phyloP scores from a whole-genome alignment of 2,797 vertebrate species.

The Rhynchotus rufescens region DNA sequence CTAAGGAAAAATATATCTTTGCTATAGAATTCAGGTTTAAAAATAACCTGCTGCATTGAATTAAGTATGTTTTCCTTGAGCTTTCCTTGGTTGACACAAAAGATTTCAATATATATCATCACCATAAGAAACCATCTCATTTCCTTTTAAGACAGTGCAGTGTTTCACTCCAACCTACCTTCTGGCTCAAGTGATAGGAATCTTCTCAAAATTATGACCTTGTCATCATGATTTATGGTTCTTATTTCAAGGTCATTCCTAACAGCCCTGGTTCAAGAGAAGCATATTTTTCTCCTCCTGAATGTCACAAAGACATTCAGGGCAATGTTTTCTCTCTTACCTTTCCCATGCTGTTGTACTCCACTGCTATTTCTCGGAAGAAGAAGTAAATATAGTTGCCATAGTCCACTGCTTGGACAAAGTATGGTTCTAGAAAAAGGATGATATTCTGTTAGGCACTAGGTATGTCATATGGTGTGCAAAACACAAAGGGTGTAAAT shows the following conservation, averaged over 20 bases:
- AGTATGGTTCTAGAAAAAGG: conserved; percentile 91
- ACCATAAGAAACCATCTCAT: not conserved
- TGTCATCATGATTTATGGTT: conserved; percentile 71
- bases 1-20: conserved; percentile 1
- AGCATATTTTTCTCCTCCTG: not conserved
- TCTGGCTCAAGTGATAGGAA: conserved; percentile 50
- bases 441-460: not conserved
- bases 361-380: conserved; percentile 98
- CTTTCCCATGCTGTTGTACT: conserved; percentile 99
- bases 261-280: conserved; percentile 8
- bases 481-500: not conserved
- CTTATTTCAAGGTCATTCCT: conserved; percentile 72
- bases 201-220: conserved; percentile 71
- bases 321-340: conserved; percentile 75
- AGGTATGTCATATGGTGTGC: too few species aligned
- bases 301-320: conserved; percentile 19
- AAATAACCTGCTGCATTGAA: conserved; percentile 5
- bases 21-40: conserved; percentile 52
- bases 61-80: not conserved
- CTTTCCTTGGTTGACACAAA: conserved; percentile 55
- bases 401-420: conserved; percentile 95
- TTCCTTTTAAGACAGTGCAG: conserved; percentile 19
- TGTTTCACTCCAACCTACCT: conserved; percentile 35
- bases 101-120: conserved; percentile 40
- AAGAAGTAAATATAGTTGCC: conserved; percentile 98